Percentiles rank a stretch among this genome's conserved stretches.
These are phyloP conservation scores for Enteromius fasciolatus DNA, from an alignment of 2,797 vertebrate genomes.

Conservation along the genomic window DNA sequence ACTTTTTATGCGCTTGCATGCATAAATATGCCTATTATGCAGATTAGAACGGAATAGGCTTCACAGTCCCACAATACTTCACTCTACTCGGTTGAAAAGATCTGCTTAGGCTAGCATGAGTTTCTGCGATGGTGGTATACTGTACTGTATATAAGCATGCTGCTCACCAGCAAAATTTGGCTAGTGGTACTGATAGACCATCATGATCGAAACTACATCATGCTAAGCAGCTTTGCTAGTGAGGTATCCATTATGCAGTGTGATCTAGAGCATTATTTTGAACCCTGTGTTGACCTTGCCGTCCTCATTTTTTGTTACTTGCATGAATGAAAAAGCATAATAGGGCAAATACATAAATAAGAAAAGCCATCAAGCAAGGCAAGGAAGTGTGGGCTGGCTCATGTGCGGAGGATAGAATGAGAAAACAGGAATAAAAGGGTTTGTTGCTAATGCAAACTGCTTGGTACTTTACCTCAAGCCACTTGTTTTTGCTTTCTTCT, in stretches of 20 bases:
- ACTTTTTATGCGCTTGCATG: constrained; percentile 8
- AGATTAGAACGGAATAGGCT: constrained; percentile 18
- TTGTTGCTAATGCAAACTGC: background rate
- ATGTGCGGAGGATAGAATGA: constrained; percentile 57
- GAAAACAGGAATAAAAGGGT: constrained; percentile 64
- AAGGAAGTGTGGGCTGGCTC: constrained; percentile 50
- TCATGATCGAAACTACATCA: background rate
- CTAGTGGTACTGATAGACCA: background rate
- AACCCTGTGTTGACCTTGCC: constrained; percentile 73
- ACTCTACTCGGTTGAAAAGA: background rate
- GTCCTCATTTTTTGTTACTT: background rate
- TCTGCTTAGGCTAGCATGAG: background rate
- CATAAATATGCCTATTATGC: constrained; percentile 22
- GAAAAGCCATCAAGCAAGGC: constrained; percentile 48
- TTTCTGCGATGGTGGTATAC: background rate
- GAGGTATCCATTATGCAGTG: constrained; percentile 76
- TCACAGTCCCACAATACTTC: background rate
- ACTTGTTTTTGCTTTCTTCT: constrained; percentile 37
- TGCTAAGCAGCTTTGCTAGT: constrained; percentile 30
- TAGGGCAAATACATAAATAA: constrained; percentile 77
- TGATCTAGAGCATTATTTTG: constrained; percentile 77
- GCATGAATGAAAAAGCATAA: constrained; percentile 70
- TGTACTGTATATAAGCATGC: background rate
- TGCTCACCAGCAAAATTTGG: constrained; percentile 17
- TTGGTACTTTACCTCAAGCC: constrained; percentile 40